Base-by-base conservation (phyloP, 2,113 vertebrate genomes). In the Gila orcuttii region DNA sequence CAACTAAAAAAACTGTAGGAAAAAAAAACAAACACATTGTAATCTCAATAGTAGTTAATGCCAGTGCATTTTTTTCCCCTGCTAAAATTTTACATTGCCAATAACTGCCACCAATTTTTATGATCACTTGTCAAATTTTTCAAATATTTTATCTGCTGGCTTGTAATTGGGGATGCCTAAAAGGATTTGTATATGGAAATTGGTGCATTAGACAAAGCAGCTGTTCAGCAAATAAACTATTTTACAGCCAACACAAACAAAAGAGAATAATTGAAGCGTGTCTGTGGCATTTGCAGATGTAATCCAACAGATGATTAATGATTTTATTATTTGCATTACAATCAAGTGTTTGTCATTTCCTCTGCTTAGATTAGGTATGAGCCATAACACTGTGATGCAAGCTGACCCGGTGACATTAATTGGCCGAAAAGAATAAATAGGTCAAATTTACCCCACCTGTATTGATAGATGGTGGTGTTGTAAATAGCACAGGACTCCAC, bases 101-200 rank as follows among this genome's bases (percentile, higher is more conserved):
- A 60, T 86, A 73, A 83, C 83, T 1, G 10, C 5, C 9, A 0
- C 6, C 12, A 60, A 66, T 84, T 80, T 84, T 84, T 71, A 62
- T 78, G 73, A 76, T 52, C 25, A 9, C 60, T 78, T 83, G 87
- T 82, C 71, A 88, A 73, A 66, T 39, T 50, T 64, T 69, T 68
- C 23, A 73, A 47, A 57, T 84, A 4, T 55, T 68, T 42, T 59
- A 59, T 79, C 36, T 73, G 55, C 23, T 74, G 39, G 52, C 25
- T 64, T 73, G 82, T 73, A 74, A 84, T 79, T 55, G 68, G 62
- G 19, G 76, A 68, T 42, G 74, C 59, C 33, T 83, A 84, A 87
- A 79, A 79, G 23, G 84, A 78, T 85, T 76, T 86, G 62, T 79
- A 50, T 59, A 82, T 87, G 78, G 84, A 84, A 90, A 89, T 82